These are phyloP conservation scores for Aegithalos caudatus DNA, from an alignment of 2,113 vertebrate species.

Conservation along the genomic window DNA sequence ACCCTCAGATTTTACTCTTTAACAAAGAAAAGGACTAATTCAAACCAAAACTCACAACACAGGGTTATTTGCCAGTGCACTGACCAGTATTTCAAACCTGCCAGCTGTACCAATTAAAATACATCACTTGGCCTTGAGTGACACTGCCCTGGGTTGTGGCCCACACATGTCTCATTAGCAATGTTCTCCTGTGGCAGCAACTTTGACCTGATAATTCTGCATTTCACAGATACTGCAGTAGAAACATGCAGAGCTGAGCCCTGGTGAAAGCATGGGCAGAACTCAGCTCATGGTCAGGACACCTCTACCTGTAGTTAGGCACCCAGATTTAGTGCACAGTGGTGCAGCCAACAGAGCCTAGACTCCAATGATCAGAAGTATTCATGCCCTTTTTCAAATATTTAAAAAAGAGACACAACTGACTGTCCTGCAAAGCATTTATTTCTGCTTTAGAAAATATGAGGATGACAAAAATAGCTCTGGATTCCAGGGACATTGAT, in stretches of 20 bases:
- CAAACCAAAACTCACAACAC: not conserved
- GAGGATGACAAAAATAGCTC: not conserved
- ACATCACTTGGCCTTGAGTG: not conserved
- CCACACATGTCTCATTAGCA: not conserved
- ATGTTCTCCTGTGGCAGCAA: not conserved
- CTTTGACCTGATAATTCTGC: not conserved
- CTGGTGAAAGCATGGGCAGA: not conserved
- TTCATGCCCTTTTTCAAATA: not conserved
- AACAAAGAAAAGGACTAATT: not conserved
- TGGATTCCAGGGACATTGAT: not conserved
- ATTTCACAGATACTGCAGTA: not conserved
- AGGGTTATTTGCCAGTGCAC: not conserved
- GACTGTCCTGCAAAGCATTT: not conserved
- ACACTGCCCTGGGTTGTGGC: not conserved
- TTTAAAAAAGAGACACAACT: not conserved
- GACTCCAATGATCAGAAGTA: not conserved
- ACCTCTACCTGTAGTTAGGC: not conserved
- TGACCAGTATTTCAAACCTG: not conserved
- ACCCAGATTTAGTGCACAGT: not conserved
- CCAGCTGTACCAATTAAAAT: conserved; percentile 21
- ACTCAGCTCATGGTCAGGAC: not conserved
- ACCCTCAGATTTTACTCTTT: not conserved
- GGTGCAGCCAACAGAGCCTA: not conserved
- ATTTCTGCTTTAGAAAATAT: not conserved
- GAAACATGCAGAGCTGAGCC: not conserved